Evolutionary conservation across 1,140 invertebrate genomes (phyloP).

Genomic region (Hylaeus anthracinus): DNA sequence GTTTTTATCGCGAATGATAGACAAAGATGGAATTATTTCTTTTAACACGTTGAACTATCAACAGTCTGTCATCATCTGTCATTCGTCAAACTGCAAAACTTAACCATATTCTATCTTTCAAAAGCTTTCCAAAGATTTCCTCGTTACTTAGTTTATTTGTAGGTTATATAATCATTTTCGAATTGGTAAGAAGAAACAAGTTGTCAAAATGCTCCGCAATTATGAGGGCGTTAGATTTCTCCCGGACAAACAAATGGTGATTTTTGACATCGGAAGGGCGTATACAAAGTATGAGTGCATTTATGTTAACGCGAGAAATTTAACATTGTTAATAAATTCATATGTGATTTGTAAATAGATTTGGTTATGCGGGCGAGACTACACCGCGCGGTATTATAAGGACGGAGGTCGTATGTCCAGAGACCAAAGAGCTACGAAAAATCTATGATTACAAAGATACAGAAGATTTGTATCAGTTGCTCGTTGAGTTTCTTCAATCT

Average conservation of each 20-base stretch:
- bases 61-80: not conserved
- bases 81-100: not conserved
- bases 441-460: constrained; percentile 87
- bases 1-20: not conserved
- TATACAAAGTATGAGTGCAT: constrained; percentile 93
- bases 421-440: constrained; percentile 83
- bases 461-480: constrained; percentile 91
- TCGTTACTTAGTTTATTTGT: not conserved
- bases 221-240: constrained; percentile 90
- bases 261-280: constrained; percentile 94
- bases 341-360: constrained; percentile 82
- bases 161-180: not conserved
- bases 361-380: constrained; percentile 94
- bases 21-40: not conserved
- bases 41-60: not conserved
- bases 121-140: not conserved
- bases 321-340: not conserved
- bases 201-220: constrained; percentile 82
- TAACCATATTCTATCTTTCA: too few species aligned
- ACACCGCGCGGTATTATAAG: constrained; percentile 93
- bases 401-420: constrained; percentile 87
- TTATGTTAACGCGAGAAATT: constrained; percentile 19
- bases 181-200: not conserved
- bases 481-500: constrained; percentile 93
- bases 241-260: constrained; percentile 92